Evolutionary conservation across 2,888 invertebrate genomes (phyloP), one percentile per base, ranked within the genome.

Genomic region (Lymantria dispar): DNA sequence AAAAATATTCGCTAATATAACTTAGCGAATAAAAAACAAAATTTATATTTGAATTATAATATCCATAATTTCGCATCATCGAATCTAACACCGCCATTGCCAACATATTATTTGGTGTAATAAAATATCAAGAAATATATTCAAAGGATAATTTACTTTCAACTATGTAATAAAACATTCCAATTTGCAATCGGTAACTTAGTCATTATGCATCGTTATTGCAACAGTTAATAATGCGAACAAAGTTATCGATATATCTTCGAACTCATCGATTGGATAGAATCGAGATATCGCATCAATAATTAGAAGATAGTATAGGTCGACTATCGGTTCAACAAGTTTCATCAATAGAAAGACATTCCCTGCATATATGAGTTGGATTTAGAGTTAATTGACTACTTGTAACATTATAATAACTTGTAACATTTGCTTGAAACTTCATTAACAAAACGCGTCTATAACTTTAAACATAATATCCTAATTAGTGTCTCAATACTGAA

Each of bases 221-320:
- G 52, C 64, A 61, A 64, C 47, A 56, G 42, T 46, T 57, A 64
- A 64, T 68, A 57, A 67, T 52, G 22, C 52, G 56, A 68, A 64
- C 64, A 64, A 64, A 64, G 54, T 62, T 60, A 60, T 66, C 63
- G 67, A 60, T 60, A 60, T 45, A 47, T 12, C 38, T 57, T 43
- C 53, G 47, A 59, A 46, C 42, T 50, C 47, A 70, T 56, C 55
- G 56, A 54, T 57, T 51, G 48, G 37, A 57, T 42, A 45, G 48
- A 45, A 60, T 54, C 58, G 58, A 66, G 60, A 66, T 66, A 66
- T 69, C 53, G 56, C 42, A 44, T 64, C 62, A 51, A 58, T 67
- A 68, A 68, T 68, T 70, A 68, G 58, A 56, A 57, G 52, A 53
- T 58, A 60, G 56, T 55, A 62, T 62, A 41, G 60, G 56, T 58